phyloP scores from a whole-genome alignment of 2,113 vertebrate genomes.

The Psettodes erumei region DNA sequence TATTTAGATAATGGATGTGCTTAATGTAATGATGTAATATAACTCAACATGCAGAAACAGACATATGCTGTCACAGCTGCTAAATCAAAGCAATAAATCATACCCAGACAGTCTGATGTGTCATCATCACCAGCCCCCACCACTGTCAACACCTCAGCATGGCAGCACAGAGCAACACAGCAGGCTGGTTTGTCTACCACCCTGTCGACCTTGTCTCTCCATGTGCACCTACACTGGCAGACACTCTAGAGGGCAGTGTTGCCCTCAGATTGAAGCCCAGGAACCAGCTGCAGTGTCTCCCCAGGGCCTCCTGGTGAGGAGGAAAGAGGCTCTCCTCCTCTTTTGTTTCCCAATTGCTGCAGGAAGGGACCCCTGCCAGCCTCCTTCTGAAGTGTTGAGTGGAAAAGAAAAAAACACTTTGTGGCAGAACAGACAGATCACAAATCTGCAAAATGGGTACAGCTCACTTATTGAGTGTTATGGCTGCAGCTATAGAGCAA shows the following conservation, averaged over 20 bases:
- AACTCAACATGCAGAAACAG: background rate
- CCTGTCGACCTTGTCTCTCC: background rate
- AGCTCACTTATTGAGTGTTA: conserved; percentile 33
- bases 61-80: conserved; percentile 8
- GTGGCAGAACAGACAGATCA: conserved; percentile 21
- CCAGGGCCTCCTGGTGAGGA: conserved; percentile 10
- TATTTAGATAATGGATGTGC: no score
- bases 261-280: conserved; percentile 36
- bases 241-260: conserved; percentile 76
- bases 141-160: background rate
- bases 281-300: conserved; percentile 34
- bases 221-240: conserved; percentile 47
- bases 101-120: conserved; percentile 33
- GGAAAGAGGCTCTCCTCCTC: conserved; percentile 44
- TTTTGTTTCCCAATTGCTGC: conserved; percentile 68
- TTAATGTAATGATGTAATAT: no score
- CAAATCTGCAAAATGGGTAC: conserved; percentile 31
- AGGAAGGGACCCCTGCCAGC: conserved; percentile 44
- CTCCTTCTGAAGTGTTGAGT: conserved; percentile 11
- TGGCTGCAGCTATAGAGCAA: conserved; percentile 25
- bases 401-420: conserved; percentile 1
- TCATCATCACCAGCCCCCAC: conserved; percentile 15
- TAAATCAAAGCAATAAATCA: conserved; percentile 36
- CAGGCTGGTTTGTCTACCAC: background rate
- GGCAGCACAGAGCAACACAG: conserved; percentile 7